Percentiles rank a stretch among this genome's conserved stretches.
phyloP scores from a whole-genome alignment of 2,888 invertebrate genomes.

The Agonum fuliginosum region DNA sequence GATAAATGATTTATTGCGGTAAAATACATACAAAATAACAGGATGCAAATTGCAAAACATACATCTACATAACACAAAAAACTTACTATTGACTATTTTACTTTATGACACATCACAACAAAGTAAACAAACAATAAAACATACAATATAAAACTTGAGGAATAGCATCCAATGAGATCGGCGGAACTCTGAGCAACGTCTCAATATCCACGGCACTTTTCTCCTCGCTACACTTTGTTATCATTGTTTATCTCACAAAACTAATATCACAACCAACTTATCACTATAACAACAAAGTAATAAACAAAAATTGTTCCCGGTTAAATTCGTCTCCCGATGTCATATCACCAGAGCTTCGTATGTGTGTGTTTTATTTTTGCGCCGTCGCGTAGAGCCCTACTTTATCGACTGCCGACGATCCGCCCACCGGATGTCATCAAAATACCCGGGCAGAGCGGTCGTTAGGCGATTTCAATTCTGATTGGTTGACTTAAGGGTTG shows the following conservation, averaged over 20 bases:
- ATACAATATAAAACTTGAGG: conserved; percentile 77
- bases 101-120: neutral
- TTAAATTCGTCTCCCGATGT: conserved; percentile 35
- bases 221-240: conserved; percentile 68
- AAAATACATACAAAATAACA: no score
- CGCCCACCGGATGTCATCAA: conserved; percentile 31
- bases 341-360: conserved; percentile 4
- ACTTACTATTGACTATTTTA: no score
- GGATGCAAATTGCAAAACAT: neutral
- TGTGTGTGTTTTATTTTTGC: conserved; percentile 61
- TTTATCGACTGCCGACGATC: conserved; percentile 65
- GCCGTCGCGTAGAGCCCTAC: conserved; percentile 65
- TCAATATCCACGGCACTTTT: conserved; percentile 69
- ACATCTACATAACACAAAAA: neutral
- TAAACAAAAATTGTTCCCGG: conserved; percentile 21
- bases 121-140: conserved; percentile 10
- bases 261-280: conserved; percentile 25
- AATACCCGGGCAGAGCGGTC: conserved; percentile 16
- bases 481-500: conserved; percentile 9
- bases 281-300: conserved; percentile 38
- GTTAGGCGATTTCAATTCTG: neutral
- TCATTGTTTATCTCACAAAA: conserved; percentile 67
- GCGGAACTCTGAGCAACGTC: conserved; percentile 81
- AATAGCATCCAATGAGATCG: conserved; percentile 83
- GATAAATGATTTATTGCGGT: no score